Conservation (phyloP, 2,113 vertebrate species). For the Typhlomys cinereus region DNA sequence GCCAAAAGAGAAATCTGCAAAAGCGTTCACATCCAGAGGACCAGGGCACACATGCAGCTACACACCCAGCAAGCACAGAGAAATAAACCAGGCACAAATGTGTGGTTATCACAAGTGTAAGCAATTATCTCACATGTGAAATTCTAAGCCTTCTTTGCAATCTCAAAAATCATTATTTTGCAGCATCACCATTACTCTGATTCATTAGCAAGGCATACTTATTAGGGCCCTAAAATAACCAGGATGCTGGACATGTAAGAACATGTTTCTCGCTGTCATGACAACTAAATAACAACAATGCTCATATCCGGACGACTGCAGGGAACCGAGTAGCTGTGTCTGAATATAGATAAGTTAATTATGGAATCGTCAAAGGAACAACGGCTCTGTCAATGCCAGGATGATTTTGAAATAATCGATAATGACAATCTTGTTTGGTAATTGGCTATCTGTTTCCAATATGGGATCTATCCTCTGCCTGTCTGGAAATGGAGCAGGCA, state of each 20-base stretch:
- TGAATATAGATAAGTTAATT: constrained; percentile 80
- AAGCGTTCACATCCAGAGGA: neutral
- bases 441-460: constrained; percentile 79
- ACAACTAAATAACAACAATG: constrained; percentile 77
- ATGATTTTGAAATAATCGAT: constrained; percentile 79
- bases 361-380: constrained; percentile 78
- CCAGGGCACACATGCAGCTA: neutral
- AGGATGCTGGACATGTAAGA: constrained; percentile 68
- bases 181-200: constrained; percentile 65
- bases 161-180: constrained; percentile 66
- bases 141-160: constrained; percentile 55
- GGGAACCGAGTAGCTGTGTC: constrained; percentile 75
- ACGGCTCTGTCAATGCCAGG: constrained; percentile 69
- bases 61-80: fast-evolving
- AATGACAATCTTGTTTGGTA: constrained; percentile 68
- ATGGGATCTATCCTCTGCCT: constrained; percentile 64
- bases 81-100: neutral
- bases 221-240: constrained; percentile 77
- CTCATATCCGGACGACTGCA: constrained; percentile 62
- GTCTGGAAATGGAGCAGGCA: constrained; percentile 64
- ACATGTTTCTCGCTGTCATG: constrained; percentile 76
- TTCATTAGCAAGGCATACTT: constrained; percentile 76
- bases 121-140: constrained; percentile 41
- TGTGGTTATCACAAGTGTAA: constrained; percentile 9
- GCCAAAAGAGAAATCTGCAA: neutral